phyloP scores from a whole-genome alignment of 2,888 invertebrate species.

The Brachycybe producta region DNA sequence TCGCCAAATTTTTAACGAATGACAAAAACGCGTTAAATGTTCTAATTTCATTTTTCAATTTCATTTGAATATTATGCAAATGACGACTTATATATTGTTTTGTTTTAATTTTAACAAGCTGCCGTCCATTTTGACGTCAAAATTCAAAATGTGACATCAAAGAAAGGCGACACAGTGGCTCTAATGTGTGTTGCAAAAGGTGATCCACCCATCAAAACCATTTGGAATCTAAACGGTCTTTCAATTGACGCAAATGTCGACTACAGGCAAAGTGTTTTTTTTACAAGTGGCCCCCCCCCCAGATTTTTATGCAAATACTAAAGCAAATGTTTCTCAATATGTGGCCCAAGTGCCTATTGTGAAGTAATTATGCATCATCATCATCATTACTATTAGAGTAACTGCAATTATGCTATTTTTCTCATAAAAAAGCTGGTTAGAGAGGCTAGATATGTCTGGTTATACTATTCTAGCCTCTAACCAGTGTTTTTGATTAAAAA shows the following conservation, averaged over 20 bases:
- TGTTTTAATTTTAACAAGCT: slow-evolving; percentile 6
- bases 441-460: too few relatives aligned
- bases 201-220: slow-evolving; percentile 18
- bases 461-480: too few relatives aligned
- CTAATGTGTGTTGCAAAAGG: slow-evolving; percentile 16
- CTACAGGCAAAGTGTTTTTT: too few relatives aligned
- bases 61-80: too few relatives aligned
- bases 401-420: too few relatives aligned
- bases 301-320: background rate
- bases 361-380: background rate
- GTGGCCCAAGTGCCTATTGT: background rate
- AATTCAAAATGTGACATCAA: slow-evolving; percentile 15
- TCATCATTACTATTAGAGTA: too few relatives aligned
- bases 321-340: background rate
- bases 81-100: background rate
- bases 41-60: too few relatives aligned
- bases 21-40: too few relatives aligned
- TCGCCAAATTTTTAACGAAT: too few relatives aligned
- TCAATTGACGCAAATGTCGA: slow-evolving; percentile 13
- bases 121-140: slow-evolving; percentile 18
- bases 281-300: too few relatives aligned
- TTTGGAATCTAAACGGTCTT: slow-evolving; percentile 14
- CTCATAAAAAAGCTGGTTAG: too few relatives aligned
- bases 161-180: slow-evolving; percentile 16
- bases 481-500: too few relatives aligned